Conservation (phyloP, 2,888 invertebrate species). For the Diarsia dahlii region DNA sequence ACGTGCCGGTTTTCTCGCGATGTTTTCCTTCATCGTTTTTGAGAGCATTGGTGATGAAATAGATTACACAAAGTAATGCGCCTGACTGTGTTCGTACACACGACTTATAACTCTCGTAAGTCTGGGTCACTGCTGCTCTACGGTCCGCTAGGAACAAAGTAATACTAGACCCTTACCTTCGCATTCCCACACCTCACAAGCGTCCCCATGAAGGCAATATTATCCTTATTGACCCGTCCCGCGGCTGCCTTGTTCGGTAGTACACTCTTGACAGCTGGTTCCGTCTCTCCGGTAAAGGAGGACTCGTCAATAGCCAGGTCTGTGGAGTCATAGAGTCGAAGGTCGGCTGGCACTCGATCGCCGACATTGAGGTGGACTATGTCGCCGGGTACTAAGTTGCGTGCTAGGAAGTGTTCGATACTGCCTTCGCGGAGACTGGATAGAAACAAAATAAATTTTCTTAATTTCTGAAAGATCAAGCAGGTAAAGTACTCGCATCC, state of each 20-base stretch:
- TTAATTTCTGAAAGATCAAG: background rate
- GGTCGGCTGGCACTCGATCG: conserved; percentile 99
- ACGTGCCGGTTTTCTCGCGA: no score
- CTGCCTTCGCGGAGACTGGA: conserved; percentile 96
- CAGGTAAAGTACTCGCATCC: background rate
- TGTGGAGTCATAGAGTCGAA: conserved; percentile 97
- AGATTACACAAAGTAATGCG: no score
- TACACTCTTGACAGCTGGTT: conserved; percentile 96
- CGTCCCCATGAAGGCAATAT: conserved; percentile 99
- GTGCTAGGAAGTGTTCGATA: conserved; percentile 97
- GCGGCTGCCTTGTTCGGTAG: conserved; percentile 92
- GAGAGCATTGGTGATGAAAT: no score
- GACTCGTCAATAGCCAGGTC: conserved; percentile 99
- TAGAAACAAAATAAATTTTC: conserved; percentile 28
- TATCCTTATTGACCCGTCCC: conserved; percentile 93
- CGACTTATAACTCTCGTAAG: no score
- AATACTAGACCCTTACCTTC: conserved; percentile 91
- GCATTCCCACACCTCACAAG: conserved; percentile 98
- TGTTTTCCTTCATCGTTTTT: no score
- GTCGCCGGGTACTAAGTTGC: conserved; percentile 99
- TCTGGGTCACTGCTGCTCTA: no score
- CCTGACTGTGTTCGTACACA: no score
- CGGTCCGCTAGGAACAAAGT: no score
- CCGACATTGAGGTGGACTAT: conserved; percentile 98
- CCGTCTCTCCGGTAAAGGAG: conserved; percentile 99